Percentiles rank a stretch among this genome's conserved stretches.
These are phyloP conservation scores for Papilio polyxenes DNA, from an alignment of 1,140 invertebrate species.

Conservation along the genomic window DNA sequence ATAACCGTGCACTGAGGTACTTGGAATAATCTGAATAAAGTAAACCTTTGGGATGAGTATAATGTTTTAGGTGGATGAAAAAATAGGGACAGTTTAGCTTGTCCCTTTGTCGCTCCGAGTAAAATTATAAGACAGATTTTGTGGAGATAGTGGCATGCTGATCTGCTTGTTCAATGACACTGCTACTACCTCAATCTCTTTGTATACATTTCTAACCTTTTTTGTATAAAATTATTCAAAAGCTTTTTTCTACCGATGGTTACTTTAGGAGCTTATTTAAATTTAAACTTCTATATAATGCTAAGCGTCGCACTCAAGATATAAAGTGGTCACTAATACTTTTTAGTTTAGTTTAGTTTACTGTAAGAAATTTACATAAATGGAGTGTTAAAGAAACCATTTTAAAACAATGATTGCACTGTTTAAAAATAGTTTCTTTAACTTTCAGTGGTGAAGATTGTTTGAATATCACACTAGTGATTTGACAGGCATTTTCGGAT, in stretches of 20 bases:
- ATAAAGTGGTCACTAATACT: too few relatives aligned
- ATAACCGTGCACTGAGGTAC: neutral
- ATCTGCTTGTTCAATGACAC: neutral
- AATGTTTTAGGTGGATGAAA: neutral
- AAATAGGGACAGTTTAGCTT: neutral
- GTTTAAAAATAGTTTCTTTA: too few relatives aligned
- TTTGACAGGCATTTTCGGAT: too few relatives aligned
- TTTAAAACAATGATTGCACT: too few relatives aligned
- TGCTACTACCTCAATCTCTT: neutral
- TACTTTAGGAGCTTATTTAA: too few relatives aligned
- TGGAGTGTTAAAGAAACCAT: too few relatives aligned
- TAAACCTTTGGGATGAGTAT: conserved; percentile 1
- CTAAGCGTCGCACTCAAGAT: too few relatives aligned
- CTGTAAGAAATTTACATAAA: too few relatives aligned
- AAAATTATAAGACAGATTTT: conserved; percentile 13
- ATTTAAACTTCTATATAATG: too few relatives aligned
- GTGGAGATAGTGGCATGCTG: neutral
- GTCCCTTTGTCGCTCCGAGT: neutral
- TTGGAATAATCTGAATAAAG: neutral
- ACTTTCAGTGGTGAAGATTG: too few relatives aligned
- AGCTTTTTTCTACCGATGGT: neutral
- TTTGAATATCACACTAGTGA: too few relatives aligned
- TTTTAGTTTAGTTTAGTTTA: too few relatives aligned
- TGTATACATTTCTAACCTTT: neutral
- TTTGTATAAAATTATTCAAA: neutral